Evolutionary conservation across 2,888 invertebrate species (phyloP).

Genomic region (Sthenelais limicola): DNA sequence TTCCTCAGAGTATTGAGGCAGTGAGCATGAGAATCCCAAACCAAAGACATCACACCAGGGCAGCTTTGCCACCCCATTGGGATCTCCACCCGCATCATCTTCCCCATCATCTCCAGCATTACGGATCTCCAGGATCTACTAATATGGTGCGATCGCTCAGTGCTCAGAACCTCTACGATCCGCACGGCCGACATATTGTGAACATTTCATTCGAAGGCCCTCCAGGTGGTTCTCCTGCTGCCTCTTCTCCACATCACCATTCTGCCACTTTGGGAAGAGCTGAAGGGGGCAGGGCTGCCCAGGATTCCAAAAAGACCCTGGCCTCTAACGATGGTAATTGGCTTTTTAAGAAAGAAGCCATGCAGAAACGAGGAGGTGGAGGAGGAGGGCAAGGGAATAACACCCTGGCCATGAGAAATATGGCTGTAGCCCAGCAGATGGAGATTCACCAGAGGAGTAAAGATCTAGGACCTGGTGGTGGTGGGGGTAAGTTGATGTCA

Average conservation of each 20-base stretch:
- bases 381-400: neutral
- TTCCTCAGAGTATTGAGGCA: no score
- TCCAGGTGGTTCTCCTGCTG: neutral
- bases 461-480: neutral
- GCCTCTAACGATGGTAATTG: slow-evolving; percentile 45
- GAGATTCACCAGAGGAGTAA: neutral
- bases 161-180: slow-evolving; percentile 17
- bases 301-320: neutral
- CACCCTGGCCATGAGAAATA: slow-evolving; percentile 34
- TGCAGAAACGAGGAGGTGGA: neutral
- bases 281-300: neutral
- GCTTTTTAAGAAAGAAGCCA: slow-evolving; percentile 28
- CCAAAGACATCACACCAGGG: neutral
- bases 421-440: slow-evolving; percentile 24
- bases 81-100: neutral
- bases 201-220: slow-evolving; percentile 24
- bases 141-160: slow-evolving; percentile 34
- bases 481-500: neutral
- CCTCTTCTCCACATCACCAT: neutral
- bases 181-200: neutral
- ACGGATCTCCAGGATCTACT: no score
- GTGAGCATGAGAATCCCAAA: neutral
- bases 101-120: no score
- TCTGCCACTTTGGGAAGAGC: slow-evolving; percentile 5
- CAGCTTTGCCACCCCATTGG: slow-evolving; percentile 14